Percentiles rank a stretch among this genome's conserved stretches.
Evolutionary conservation across 1,140 invertebrate genomes (phyloP).

Genomic region (Thrips palmi): DNA sequence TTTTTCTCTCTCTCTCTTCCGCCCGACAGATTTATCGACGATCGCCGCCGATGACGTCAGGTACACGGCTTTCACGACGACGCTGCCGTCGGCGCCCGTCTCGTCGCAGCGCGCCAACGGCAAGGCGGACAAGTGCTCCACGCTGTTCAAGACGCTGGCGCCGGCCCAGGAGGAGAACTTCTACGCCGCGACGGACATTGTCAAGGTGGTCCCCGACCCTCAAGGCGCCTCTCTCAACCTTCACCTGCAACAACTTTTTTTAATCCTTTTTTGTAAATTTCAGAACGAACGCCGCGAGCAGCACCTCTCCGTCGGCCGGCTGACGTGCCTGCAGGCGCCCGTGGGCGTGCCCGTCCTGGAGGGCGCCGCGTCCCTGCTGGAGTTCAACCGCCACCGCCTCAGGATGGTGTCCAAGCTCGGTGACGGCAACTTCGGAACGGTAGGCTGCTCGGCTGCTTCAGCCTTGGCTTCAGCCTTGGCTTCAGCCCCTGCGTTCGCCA

Average conservation of each 20-base stretch:
- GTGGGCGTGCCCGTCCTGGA: conserved; percentile 39
- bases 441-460: no score
- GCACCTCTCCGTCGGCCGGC: conserved; percentile 35
- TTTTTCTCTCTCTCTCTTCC: no score
- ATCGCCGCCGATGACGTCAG: no score
- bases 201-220: no score
- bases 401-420: conserved; percentile 70
- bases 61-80: conserved; percentile 30
- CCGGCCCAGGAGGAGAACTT: conserved; percentile 34
- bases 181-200: conserved; percentile 48
- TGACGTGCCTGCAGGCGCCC: conserved; percentile 47
- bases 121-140: no score
- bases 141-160: conserved; percentile 15
- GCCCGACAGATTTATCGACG: no score
- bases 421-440: conserved; percentile 74
- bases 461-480: no score
- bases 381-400: conserved; percentile 65
- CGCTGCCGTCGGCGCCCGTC: conserved; percentile 19
- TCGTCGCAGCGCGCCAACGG: conserved; percentile 26
- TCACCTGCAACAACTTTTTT: background rate
- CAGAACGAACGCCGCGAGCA: conserved; percentile 41
- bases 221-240: no score
- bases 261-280: no score
- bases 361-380: conserved; percentile 37
- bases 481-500: no score